These are phyloP conservation scores for Colossoma macropomum DNA, from an alignment of 2,113 vertebrate genomes.

Conservation along the genomic window DNA sequence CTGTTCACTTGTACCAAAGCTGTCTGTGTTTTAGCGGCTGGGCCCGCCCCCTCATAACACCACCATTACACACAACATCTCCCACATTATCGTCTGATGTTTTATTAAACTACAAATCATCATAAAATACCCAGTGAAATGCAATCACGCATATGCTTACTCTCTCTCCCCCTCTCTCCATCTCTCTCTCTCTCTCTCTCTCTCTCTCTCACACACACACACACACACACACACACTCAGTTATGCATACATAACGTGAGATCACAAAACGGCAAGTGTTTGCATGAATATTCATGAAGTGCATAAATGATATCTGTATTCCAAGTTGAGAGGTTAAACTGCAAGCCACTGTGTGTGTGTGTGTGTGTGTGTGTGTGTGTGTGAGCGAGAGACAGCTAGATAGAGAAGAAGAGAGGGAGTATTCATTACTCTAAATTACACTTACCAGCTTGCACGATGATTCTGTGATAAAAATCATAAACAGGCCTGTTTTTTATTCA, in stretches of 20 bases:
- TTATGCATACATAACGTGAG: background rate
- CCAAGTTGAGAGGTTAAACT: conserved; percentile 10
- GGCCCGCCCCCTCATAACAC: background rate
- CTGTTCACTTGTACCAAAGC: background rate
- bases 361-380: conserved; percentile 10
- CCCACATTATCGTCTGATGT: background rate
- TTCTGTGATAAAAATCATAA: conserved; percentile 18
- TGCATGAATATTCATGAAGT: conserved; percentile 8
- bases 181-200: background rate
- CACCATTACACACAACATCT: background rate
- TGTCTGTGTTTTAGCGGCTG: background rate
- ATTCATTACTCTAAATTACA: background rate
- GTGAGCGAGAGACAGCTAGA: background rate
- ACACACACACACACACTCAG: background rate
- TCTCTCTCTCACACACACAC: conserved; percentile 5
- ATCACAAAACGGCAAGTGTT: conserved; percentile 7
- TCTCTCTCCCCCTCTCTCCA: background rate
- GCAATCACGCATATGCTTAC: background rate
- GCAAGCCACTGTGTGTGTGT: background rate
- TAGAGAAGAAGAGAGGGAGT: background rate
- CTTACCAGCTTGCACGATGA: background rate
- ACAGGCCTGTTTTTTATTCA: background rate
- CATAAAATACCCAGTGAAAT: background rate
- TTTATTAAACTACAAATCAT: background rate
- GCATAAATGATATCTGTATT: conserved; percentile 6